Evolutionary conservation across 2,113 vertebrate species (phyloP), one percentile per base, ranked within the genome.

Genomic region (Clarias macrocephalus): DNA sequence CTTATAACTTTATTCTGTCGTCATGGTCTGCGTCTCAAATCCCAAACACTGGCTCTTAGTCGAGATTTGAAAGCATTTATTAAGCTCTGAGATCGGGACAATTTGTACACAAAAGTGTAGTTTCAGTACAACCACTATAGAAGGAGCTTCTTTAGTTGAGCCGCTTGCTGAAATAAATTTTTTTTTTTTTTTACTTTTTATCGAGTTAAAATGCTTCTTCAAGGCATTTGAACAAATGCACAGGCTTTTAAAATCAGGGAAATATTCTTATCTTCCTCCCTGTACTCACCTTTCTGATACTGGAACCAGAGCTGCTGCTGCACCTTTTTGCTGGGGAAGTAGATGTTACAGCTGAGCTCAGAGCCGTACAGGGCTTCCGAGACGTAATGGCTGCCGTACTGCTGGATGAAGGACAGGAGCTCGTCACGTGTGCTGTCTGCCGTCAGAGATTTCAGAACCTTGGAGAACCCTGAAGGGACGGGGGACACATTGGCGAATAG

Each of bases 251-350:
- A 73, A 42, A 42, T 11, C 59, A 54, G 5, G 19, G 30, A 19
- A 2, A 28, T 11, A 28, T 66, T 18, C n/a, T 73, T 28, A 3
- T 54, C 62, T 52, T 21, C 1, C 18, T 63, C 56, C 33, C 19
- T 11, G 2, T 18, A 7, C 96, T 96, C 94, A 99, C 98, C 98
- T 98, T 99, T 99, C 95, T 99, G 98, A 90, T 99, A 99, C 95
- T 99, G 98, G 23, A 99, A 95, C 98, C 98, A 99, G 79, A 99
- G 97, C 93, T 99, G 98, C 95, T 99, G 98, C 95, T 99, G 98
- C 42, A 97, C 95, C 93, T 98, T 99, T 95, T 99, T 99, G 95
- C 96, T 99, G 92, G 98, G 98, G 90, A 99, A 99, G 93, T 97
- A 97, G 93, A 99, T 98, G 93, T 94, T 95, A 92, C 98, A 99